Evolutionary conservation across 2,888 invertebrate species (phyloP).

Genomic region (Tipula helvola): DNA sequence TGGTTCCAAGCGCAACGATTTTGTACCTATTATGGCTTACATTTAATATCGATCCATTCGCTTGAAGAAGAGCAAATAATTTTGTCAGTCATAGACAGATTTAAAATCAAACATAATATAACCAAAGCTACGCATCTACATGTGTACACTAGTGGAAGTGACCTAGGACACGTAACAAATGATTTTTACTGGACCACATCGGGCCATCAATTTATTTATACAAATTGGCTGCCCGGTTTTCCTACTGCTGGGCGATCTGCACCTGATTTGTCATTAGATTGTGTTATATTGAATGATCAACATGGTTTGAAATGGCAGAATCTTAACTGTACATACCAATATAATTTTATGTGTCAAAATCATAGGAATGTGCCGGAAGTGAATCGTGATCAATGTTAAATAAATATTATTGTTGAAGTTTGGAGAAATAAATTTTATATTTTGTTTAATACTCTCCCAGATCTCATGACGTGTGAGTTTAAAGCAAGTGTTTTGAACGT

Average conservation of each 20-base stretch:
- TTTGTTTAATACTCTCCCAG: too few relatives aligned
- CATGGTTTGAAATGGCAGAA: background rate
- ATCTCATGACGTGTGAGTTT: too few relatives aligned
- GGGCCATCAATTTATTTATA: background rate
- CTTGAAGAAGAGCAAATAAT: background rate
- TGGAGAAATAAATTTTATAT: too few relatives aligned
- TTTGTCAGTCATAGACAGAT: background rate
- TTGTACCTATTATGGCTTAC: background rate
- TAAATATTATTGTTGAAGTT: too few relatives aligned
- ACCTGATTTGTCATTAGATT: background rate
- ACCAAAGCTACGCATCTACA: background rate
- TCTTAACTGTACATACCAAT: background rate
- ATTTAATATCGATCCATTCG: background rate
- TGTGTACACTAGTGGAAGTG: background rate
- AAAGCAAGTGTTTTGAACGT: too few relatives aligned
- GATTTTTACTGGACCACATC: background rate
- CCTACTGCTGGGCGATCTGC: background rate
- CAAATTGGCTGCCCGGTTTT: background rate
- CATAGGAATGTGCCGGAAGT: background rate
- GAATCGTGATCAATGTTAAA: background rate
- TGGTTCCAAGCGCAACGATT: background rate
- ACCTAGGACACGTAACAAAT: background rate
- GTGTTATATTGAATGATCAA: background rate
- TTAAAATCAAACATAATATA: background rate
- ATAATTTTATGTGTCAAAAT: background rate